phyloP scores from a whole-genome alignment of 2,797 vertebrate genomes.

The Spea hammondii region DNA sequence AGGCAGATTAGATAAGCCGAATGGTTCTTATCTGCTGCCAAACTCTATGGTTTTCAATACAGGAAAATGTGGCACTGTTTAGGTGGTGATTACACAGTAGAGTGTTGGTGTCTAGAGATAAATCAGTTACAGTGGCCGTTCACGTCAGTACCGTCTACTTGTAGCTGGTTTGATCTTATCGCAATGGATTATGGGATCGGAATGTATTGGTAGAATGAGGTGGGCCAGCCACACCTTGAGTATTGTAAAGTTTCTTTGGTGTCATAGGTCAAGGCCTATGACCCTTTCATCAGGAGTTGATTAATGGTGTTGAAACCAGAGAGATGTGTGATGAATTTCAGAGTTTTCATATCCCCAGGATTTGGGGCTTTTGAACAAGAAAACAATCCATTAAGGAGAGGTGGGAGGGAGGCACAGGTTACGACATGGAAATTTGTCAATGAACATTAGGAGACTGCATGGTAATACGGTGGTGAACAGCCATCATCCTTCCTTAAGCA shows the following conservation, averaged over 20 bases:
- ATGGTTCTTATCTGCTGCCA: too few relatives aligned
- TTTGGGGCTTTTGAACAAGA: slow-evolving; percentile 48
- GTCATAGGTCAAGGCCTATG: slow-evolving; percentile 44
- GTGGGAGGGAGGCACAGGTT: slow-evolving; percentile 35
- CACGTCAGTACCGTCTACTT: neutral
- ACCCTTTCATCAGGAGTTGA: slow-evolving; percentile 48
- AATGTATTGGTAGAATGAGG: slow-evolving; percentile 41
- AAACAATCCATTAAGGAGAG: slow-evolving; percentile 46
- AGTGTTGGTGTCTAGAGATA: too few relatives aligned
- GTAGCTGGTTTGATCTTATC: neutral
- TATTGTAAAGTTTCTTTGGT: slow-evolving; percentile 46
- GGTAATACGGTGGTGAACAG: slow-evolving; percentile 28
- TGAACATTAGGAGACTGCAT: slow-evolving; percentile 20
- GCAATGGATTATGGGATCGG: slow-evolving; percentile 17
- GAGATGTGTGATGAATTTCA: slow-evolving; percentile 52
- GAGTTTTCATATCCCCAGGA: slow-evolving; percentile 42
- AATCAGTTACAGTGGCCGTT: too few relatives aligned
- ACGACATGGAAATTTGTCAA: slow-evolving; percentile 36
- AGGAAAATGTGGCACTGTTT: too few relatives aligned
- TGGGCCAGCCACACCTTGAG: slow-evolving; percentile 46
- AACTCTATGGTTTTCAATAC: too few relatives aligned
- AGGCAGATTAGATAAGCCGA: too few relatives aligned
- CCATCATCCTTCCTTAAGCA: slow-evolving; percentile 18
- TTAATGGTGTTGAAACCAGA: slow-evolving; percentile 53
- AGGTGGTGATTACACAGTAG: too few relatives aligned